Evolutionary conservation across 2,888 invertebrate species (phyloP), one percentile per base, ranked within the genome.

Genomic region (Neoascia interrupta): DNA sequence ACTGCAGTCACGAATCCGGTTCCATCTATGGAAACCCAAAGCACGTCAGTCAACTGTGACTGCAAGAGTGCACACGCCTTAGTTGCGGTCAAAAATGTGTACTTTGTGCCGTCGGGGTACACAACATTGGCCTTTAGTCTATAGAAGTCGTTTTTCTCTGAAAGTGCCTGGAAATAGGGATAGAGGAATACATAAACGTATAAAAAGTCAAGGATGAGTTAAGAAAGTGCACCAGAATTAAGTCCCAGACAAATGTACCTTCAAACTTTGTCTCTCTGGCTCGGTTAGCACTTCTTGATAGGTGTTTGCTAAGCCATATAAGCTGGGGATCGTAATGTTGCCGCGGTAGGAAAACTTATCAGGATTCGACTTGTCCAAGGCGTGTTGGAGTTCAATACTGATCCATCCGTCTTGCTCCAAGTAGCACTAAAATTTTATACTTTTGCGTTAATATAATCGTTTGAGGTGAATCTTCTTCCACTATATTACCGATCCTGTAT

Each of bases 1-100:
- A 95, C 90, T n/a, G 93, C 93, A 63, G 95, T 91, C 0, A 97
- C 93, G 81, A 93, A 92, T 0, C 95, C 96, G 83, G 91, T 91
- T 49, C 94, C 94, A 85, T 97, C 93, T 41, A 97, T 89, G 86
- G 96, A 95, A 15, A 96, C 90, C 84, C 94, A 94, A 15, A 97
- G 89, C 18, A 92, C 90, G 86, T 97, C 97, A 81, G 93, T 92
- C 10, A 97, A 89, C 58, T 93, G 92, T 41, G 94, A 93, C 81
- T 94, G 94, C 28, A 95, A 90, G 75, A 97, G 90, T 79, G 93
- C 91, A 87, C 94, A 94, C 11, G 96, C 96, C 90, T 94, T 95
- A 16, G 94, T 91, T 72, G 95, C 95, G 6, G 96, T 94, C 8
- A 94, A 88, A 84, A 95, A 95, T 80, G 92, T 91, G 16, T 90